Conservation (phyloP, 2,888 invertebrate species). For the Stomorhina lunata region DNA sequence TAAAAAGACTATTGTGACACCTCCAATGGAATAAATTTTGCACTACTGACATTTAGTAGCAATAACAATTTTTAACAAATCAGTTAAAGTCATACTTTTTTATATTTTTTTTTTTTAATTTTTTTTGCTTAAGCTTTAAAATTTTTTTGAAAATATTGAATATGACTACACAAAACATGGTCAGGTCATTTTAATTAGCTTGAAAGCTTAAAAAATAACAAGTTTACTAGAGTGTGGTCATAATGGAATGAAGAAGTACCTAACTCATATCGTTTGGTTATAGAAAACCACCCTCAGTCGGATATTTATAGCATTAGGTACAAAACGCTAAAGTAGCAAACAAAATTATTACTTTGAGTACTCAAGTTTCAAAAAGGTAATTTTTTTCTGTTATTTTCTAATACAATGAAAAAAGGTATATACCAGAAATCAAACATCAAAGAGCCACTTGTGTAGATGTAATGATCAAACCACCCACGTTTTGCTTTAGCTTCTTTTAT, state of each 20-base stretch:
- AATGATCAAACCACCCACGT: conserved; percentile 27
- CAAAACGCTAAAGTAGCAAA: conserved; percentile 1
- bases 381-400: not conserved
- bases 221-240: conserved; percentile 36
- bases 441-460: conserved; percentile 13
- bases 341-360: conserved; percentile 24
- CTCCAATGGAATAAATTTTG: not conserved
- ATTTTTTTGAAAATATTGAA: not conserved
- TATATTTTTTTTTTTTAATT: not conserved
- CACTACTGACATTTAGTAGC: too few species aligned
- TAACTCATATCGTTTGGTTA: not conserved
- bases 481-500: not conserved
- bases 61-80: conserved; percentile 3
- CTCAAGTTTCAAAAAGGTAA: conserved; percentile 19
- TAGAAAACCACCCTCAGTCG: conserved; percentile 23
- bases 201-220: conserved; percentile 16
- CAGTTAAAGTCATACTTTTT: not conserved
- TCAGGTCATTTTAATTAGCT: conserved; percentile 55
- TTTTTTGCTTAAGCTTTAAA: not conserved
- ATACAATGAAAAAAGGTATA: not conserved
- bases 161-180: not conserved
- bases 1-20: not conserved
- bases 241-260: not conserved
- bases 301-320: not conserved
- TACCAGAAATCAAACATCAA: conserved; percentile 32